Base-by-base conservation (phyloP, 2,113 vertebrate genomes). In the Polyodon spathula region DNA sequence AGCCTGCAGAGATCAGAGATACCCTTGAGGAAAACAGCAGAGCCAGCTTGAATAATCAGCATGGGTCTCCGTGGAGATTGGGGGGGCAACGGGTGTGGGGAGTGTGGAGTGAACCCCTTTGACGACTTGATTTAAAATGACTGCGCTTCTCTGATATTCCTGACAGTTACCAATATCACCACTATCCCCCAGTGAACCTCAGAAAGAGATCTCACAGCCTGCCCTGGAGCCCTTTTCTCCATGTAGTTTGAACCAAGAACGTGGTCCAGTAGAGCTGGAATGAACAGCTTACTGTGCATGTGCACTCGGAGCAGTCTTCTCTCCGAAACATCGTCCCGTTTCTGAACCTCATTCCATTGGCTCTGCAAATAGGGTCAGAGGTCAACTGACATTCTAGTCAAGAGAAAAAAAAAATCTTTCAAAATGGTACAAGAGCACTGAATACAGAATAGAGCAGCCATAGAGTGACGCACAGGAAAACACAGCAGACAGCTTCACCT, bases 321-420 rank as follows among this genome's bases (percentile, higher is more conserved):
- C 12, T 53, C 51, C 5, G 7, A 53, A 53, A 15, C 7, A 16
- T 53, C 7, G 16, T 53, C 51, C 51, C 51, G 6, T 53, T 14
- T 14, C 7, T 53, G 16, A 15, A 15, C 51, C 6, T 53, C 51
- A 53, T 15, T 14, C 16, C 12, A 53, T 53, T 53, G 51, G 16
- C 6, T 53, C 51, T 53, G 51, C 51, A 53, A 53, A 53, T 53
- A 53, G 6, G 51, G 16, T 12, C 16, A 53, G 16, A 53, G 51
- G 51, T 53, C 51, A 53, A 17, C 51, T 53, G 12, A 53, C 51
- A 53, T 53, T 17, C 51, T 53, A 8, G 14, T 53, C 51, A 53
- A 16, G 51, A 53, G 16, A 17, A 14, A 15, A 53, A 53, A 17
- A 53, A 15, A 16, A 53, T 2, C 51, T 16, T 53, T 53, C 51